Percentiles rank a stretch among this genome's conserved stretches.
Evolutionary conservation across 2,113 vertebrate genomes (phyloP).

Genomic region (Elgaria multicarinata): DNA sequence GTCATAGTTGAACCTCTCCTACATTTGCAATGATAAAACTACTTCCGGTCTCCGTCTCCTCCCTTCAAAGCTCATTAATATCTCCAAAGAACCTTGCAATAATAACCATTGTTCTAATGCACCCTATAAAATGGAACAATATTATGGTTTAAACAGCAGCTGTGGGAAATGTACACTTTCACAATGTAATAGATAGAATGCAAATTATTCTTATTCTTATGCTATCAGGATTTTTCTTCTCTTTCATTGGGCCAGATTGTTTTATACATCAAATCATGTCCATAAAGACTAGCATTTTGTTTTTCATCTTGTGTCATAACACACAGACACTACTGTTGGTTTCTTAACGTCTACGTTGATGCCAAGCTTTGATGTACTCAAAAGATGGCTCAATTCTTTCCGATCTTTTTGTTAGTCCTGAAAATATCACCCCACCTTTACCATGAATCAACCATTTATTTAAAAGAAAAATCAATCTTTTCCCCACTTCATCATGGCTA

Average conservation of each 20-base stretch:
- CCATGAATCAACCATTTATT: background rate
- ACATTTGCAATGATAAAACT: background rate
- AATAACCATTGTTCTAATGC: fast-evolving
- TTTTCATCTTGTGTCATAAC: background rate
- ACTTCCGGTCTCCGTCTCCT: background rate
- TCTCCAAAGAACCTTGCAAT: background rate
- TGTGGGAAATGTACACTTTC: background rate
- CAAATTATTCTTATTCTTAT: background rate
- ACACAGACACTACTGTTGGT: background rate
- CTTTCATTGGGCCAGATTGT: background rate
- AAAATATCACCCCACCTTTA: background rate
- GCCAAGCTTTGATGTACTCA: background rate
- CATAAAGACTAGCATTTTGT: background rate
- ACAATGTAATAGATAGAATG: background rate
- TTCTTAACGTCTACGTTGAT: background rate
- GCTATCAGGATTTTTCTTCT: background rate
- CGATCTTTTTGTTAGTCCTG: background rate
- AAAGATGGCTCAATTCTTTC: background rate
- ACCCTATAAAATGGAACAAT: background rate
- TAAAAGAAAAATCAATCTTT: background rate
- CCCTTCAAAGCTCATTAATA: background rate
- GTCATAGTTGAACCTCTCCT: background rate
- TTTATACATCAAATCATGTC: no score
- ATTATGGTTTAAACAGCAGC: no score
- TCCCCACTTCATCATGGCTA: background rate